Evolutionary conservation across 2,888 invertebrate species (phyloP), one percentile per base, ranked within the genome.

Genomic region (Aricia artaxerxes): DNA sequence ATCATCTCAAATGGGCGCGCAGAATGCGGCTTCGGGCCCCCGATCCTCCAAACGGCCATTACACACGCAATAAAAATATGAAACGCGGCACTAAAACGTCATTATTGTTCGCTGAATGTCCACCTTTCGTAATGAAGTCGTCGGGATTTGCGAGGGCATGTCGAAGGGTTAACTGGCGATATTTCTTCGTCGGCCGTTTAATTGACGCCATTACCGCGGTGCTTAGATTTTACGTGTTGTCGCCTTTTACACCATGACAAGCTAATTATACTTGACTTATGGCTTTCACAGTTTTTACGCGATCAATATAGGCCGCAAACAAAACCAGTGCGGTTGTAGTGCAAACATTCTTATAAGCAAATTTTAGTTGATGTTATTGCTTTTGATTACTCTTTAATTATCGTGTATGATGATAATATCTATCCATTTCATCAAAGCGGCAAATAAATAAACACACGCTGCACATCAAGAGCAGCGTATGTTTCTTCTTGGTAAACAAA

Each of bases 41-140:
- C 87, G 87, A 88, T 89, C 88, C 86, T 87, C 88, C 85, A 87
- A 89, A 94, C 90, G 91, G 91, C 90, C 92, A 92, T 93, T 94
- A 94, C 94, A 93, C 94, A 94, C 91, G 87, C 90, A 90, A 90
- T 94, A 93, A 92, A 84, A 93, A 89, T 93, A 93, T 92, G 90
- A 91, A 90, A 90, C 89, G 89, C 87, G 87, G 88, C 88, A 91
- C 91, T 92, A 93, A 93, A 93, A 89, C 86, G 89, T 89, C 90
- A 90, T 92, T 91, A 91, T 91, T 91, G 89, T 91, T 88, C 88
- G 90, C 89, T 87, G 89, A 92, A 91, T 89, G 92, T 90, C 90
- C 90, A 91, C 90, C 89, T 91, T 91, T 91, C 91, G 91, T 91
- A 92, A 94, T 92, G 91, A 90, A 91, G 90, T 88, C 89, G 90